Conservation (phyloP, 92 coral and sea anemone species). For the Actinostola sp. region DNA sequence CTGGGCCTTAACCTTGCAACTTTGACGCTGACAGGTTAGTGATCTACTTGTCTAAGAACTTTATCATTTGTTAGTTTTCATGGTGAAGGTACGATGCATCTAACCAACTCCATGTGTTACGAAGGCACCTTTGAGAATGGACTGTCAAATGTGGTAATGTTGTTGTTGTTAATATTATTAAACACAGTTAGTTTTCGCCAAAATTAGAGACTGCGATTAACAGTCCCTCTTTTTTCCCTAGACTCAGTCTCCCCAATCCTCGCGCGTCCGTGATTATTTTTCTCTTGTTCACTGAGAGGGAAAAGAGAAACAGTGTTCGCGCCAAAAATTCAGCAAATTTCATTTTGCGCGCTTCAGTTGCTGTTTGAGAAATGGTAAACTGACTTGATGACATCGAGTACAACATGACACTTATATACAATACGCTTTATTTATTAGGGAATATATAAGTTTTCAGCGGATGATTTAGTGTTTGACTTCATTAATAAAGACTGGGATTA, state of each 20-base stretch:
- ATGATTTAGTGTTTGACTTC: conserved; percentile 39
- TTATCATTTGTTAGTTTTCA: conserved; percentile 40
- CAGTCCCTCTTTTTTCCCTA: no score
- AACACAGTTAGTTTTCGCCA: background rate
- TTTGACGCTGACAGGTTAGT: background rate
- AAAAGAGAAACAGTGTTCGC: no score
- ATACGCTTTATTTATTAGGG: conserved; percentile 37
- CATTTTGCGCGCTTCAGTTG: background rate
- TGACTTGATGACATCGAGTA: background rate
- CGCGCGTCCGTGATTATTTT: no score
- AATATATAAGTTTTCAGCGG: conserved; percentile 33
- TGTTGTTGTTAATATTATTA: background rate
- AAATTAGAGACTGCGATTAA: no score
- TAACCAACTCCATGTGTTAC: conserved; percentile 32
- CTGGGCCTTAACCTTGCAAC: background rate
- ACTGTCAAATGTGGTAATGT: conserved; percentile 46
- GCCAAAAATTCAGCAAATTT: background rate
- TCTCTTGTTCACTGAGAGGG: no score
- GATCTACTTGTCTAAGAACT: background rate
- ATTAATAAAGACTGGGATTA: conserved; percentile 58
- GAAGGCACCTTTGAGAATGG: conserved; percentile 60
- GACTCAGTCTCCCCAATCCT: no score
- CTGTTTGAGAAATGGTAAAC: background rate
- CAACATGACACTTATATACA: background rate
- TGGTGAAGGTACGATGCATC: conserved; percentile 54